A percentile compares a stretch with the other conserved stretches of the same genome.
Evolutionary conservation across 1,140 invertebrate genomes (phyloP).

Genomic region (Trinorchestia longiramus): DNA sequence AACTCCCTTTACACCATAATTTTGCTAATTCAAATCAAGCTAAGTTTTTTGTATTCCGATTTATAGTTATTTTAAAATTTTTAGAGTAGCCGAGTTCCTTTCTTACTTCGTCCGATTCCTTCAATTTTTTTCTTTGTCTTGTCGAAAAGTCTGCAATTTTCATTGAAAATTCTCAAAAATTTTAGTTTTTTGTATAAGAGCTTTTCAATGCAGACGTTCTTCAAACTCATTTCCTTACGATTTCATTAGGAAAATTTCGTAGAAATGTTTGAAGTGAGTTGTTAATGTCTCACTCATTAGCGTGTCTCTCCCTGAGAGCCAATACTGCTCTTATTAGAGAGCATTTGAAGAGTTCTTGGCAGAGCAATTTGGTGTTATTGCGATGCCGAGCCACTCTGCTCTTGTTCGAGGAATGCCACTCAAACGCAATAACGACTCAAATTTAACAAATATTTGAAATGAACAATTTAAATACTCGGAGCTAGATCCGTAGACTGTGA

Average conservation of each 20-base stretch:
- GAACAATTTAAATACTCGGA: background rate
- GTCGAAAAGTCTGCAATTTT: background rate
- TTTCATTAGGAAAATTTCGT: background rate
- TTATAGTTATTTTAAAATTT: background rate
- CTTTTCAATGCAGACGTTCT: background rate
- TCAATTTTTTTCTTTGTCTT: background rate
- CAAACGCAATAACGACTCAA: background rate
- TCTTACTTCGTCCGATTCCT: background rate
- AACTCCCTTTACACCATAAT: background rate
- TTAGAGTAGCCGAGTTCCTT: background rate
- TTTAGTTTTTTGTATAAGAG: background rate
- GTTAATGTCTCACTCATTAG: slow-evolving; percentile 33
- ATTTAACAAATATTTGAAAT: slow-evolving; percentile 10
- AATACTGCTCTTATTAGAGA: slow-evolving; percentile 41
- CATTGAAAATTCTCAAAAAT: background rate
- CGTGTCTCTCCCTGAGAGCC: slow-evolving; percentile 35
- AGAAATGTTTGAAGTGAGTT: background rate
- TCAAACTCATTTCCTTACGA: background rate
- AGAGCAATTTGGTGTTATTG: slow-evolving; percentile 38
- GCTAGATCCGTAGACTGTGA: background rate
- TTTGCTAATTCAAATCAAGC: background rate
- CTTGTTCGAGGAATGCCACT: background rate
- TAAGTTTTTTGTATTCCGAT: background rate
- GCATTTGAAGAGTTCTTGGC: slow-evolving; percentile 52
- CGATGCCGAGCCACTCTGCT: slow-evolving; percentile 8